Evolutionary conservation across 2,797 vertebrate genomes (phyloP), one percentile per base, ranked within the genome.

Genomic region (Loriculus beryllinus): DNA sequence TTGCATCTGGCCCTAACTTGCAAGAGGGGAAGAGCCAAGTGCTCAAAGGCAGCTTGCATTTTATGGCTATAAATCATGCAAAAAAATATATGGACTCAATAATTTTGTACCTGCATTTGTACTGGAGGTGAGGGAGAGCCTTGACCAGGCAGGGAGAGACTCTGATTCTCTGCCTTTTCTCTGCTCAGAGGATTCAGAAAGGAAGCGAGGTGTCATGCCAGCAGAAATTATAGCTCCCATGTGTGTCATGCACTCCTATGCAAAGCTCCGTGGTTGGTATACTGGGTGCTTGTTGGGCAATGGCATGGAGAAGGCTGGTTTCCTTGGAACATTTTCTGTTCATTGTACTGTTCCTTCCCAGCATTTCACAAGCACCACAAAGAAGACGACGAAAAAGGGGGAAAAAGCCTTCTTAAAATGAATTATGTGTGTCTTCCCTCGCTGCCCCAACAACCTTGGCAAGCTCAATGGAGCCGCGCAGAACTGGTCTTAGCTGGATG

Each of bases 1-100:
- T 82, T 88, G 63, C 94, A 86, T 90, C 88, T 84, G 95, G 95
- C 88, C 95, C 93, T 62, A 95, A 95, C 96, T 96, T 95, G 95
- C 88, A 92, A 20, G 43, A 56, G 74, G 92, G 89, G 72, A 96
- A 95, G 67, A 92, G 93, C 92, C 93, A 96, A 96, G 71, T 39
- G 92, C 95, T 96, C 84, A 96, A 70, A 95, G 92, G 93, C 92
- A 96, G 82, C 92, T 95, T 75, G 59, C 49, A 91, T 86, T 94
- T 95, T 75, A 96, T 37, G 62, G 79, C 84, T 90, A 37, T 79
- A 54, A 89, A 92, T 87, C 71, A 93, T 82, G 86, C 52, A 68
- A 80, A 91, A 88, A 43, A 56, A 39, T 5, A 9, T 12, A 81
- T 7, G 63, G 69, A n/a, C 57, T 76, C 0, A 0, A 4, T 83